phyloP scores from a whole-genome alignment of 2,797 vertebrate species.

The Pseudochirops cupreus region DNA sequence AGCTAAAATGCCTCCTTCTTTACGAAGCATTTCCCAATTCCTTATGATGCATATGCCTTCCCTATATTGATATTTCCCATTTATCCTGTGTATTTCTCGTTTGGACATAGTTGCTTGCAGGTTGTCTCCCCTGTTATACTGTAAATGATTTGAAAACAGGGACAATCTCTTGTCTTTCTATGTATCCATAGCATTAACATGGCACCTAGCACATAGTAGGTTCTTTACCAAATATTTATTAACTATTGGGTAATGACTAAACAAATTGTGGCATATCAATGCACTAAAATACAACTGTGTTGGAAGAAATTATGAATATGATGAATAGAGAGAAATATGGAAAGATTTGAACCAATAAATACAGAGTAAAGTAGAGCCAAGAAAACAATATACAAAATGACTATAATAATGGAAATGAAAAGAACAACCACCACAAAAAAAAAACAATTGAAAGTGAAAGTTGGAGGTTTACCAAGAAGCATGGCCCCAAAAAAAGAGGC shows the following conservation, averaged over 20 bases:
- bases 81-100: background rate
- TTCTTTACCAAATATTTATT: background rate
- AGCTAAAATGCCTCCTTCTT: background rate
- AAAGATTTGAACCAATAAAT: background rate
- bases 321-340: background rate
- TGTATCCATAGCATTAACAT: background rate
- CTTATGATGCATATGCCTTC: background rate
- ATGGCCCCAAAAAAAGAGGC: slow-evolving; percentile 43
- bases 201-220: background rate
- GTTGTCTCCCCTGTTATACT: background rate
- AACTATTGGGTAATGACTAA: background rate
- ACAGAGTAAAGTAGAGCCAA: background rate
- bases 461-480: slow-evolving; percentile 73
- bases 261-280: background rate
- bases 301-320: background rate
- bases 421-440: background rate
- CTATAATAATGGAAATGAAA: background rate
- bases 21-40: background rate
- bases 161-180: background rate
- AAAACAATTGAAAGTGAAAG: slow-evolving; percentile 48
- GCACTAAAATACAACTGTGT: background rate
- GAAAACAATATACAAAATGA: background rate
- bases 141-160: background rate
- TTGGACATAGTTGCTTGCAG: background rate
- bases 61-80: background rate